Percentiles rank a stretch among this genome's conserved stretches.
These are phyloP conservation scores for Pteropus rufus DNA, from an alignment of 2,797 vertebrate genomes.

Conservation along the genomic window DNA sequence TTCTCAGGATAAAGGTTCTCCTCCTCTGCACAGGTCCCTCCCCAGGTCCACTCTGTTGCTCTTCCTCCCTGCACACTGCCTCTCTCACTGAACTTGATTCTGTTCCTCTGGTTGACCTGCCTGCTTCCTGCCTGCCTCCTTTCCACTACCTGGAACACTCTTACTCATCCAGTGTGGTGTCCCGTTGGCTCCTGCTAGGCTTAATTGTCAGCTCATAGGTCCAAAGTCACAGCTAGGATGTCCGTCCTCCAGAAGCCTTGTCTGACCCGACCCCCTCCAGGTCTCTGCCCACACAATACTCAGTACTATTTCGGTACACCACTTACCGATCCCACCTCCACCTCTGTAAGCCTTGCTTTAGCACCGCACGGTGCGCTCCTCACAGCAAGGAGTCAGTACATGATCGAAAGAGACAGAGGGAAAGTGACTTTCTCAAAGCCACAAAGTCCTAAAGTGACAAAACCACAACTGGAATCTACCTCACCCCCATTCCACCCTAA, in stretches of 20 bases:
- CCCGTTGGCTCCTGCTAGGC: neutral
- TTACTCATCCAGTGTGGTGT: neutral
- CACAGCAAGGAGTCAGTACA: neutral
- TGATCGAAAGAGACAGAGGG: neutral
- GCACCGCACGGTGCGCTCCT: neutral
- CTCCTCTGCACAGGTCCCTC: neutral
- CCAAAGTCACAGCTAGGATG: neutral
- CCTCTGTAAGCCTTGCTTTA: neutral
- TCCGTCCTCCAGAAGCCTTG: neutral
- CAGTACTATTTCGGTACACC: neutral
- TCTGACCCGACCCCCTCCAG: neutral
- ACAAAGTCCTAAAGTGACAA: neutral
- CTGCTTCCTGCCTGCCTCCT: neutral
- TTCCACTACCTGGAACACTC: neutral
- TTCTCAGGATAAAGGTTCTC: neutral
- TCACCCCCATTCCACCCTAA: neutral
- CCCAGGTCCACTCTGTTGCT: neutral
- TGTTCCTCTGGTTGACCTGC: neutral
- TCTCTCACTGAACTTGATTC: neutral
- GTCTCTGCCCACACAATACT: neutral
- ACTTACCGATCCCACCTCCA: neutral
- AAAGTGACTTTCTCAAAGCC: neutral
- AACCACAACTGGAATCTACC: neutral
- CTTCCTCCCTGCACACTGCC: neutral
- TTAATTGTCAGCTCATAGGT: neutral